phyloP scores from a whole-genome alignment of 1,140 invertebrate genomes.

The Branchinecta lindahli region DNA sequence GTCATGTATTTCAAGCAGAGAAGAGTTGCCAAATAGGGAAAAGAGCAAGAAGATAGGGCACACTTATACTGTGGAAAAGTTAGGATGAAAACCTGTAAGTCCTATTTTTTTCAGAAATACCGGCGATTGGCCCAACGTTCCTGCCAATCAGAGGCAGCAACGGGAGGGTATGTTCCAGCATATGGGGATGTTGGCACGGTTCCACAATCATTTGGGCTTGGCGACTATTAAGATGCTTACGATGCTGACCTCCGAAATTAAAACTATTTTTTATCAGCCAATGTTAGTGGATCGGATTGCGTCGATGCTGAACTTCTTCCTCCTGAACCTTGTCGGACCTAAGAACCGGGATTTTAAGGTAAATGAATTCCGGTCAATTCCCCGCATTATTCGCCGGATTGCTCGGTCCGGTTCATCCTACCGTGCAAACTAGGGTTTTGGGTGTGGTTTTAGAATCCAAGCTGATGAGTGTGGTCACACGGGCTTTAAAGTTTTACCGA shows the following conservation, averaged over 20 bases:
- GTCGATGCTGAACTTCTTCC: constrained; percentile 88
- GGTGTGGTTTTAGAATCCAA: no score
- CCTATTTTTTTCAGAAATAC: constrained; percentile 39
- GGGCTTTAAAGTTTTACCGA: no score
- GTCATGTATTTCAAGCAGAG: no score
- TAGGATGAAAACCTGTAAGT: no score
- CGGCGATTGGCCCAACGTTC: constrained; percentile 55
- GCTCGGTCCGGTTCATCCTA: no score
- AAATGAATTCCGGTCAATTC: constrained; percentile 14
- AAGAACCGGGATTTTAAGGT: constrained; percentile 74
- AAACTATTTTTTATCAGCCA: constrained; percentile 71
- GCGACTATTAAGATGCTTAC: constrained; percentile 74
- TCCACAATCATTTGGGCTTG: constrained; percentile 80
- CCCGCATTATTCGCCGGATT: no score
- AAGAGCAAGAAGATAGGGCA: no score
- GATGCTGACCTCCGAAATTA: constrained; percentile 65
- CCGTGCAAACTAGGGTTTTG: no score
- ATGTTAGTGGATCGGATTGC: constrained; percentile 85
- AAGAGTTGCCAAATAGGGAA: no score
- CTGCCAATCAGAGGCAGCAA: constrained; percentile 56
- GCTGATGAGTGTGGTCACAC: no score
- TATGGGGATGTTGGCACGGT: constrained; percentile 63
- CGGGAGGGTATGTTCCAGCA: constrained; percentile 56
- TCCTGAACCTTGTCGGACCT: constrained; percentile 71
- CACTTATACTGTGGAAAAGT: no score